phyloP scores from a whole-genome alignment of 2,888 invertebrate species.

The Lypha dubia region DNA sequence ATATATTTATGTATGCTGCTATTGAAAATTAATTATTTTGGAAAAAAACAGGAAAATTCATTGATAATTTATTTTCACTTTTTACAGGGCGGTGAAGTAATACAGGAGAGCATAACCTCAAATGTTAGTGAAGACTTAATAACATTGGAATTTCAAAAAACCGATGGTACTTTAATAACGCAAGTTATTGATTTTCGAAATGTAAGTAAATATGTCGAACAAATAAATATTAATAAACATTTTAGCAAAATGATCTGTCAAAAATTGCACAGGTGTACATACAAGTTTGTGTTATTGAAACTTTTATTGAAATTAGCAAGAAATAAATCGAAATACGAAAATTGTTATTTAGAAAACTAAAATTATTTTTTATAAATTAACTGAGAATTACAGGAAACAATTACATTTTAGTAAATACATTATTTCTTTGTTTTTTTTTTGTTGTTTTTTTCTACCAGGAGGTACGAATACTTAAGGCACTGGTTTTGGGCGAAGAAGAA shows the following conservation, averaged over 20 bases:
- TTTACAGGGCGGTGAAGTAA: conserved; percentile 94
- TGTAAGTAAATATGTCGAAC: conserved; percentile 87
- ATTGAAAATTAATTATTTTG: conserved; percentile 30
- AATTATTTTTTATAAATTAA: no score
- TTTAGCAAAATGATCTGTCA: no score
- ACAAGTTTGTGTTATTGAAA: no score
- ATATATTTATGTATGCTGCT: neutral
- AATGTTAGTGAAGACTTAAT: conserved; percentile 96
- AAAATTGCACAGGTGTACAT: no score
- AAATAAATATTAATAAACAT: no score
- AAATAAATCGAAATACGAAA: no score
- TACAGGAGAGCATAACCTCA: conserved; percentile 95
- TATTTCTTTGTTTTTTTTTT: neutral
- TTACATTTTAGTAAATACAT: neutral
- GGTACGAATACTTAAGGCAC: conserved; percentile 94
- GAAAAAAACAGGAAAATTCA: neutral
- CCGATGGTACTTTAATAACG: conserved; percentile 95
- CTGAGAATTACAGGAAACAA: no score
- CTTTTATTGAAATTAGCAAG: no score
- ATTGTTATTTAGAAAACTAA: no score
- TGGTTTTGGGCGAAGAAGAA: conserved; percentile 96
- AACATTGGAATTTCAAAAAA: conserved; percentile 93
- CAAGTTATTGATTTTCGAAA: conserved; percentile 97
- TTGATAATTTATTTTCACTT: conserved; percentile 54
- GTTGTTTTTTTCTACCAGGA: conserved; percentile 86